Percentiles rank a stretch among this genome's conserved stretches.
These are phyloP conservation scores for Dasypogon diadema DNA, from an alignment of 2,888 invertebrate genomes.

Conservation along the genomic window DNA sequence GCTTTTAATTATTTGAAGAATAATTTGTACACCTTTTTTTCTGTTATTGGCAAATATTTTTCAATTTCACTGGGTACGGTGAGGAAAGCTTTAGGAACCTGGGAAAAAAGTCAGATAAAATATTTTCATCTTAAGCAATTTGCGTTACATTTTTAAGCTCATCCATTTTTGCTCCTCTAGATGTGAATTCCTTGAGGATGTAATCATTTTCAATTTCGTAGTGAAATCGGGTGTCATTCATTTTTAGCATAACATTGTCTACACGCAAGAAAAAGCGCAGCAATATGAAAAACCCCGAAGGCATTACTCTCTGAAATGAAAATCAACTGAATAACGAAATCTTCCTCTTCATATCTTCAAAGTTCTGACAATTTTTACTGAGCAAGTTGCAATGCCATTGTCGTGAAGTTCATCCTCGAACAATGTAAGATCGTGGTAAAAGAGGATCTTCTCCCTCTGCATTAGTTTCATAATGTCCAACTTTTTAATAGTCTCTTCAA, in stretches of 20 bases:
- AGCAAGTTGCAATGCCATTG: slow-evolving; percentile 91
- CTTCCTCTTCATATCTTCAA: background rate
- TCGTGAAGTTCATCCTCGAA: slow-evolving; percentile 99
- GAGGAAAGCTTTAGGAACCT: slow-evolving; percentile 74
- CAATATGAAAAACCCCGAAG: slow-evolving; percentile 89
- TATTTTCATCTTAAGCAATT: background rate
- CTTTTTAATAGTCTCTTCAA: slow-evolving; percentile 77
- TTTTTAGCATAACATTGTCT: slow-evolving; percentile 89
- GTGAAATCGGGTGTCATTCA: slow-evolving; percentile 90
- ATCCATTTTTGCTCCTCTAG: slow-evolving; percentile 79
- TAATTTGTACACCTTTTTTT: slow-evolving; percentile 68
- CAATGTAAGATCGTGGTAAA: slow-evolving; percentile 92
- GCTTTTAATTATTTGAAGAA: slow-evolving; percentile 61
- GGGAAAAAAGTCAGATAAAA: slow-evolving; percentile 58
- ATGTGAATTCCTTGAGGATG: slow-evolving; percentile 85
- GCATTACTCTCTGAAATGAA: slow-evolving; percentile 92
- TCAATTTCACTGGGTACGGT: slow-evolving; percentile 78
- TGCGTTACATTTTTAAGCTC: slow-evolving; percentile 74
- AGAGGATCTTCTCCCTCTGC: slow-evolving; percentile 89
- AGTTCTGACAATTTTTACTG: slow-evolving; percentile 91
- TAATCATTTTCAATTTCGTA: slow-evolving; percentile 82
- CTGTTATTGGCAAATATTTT: slow-evolving; percentile 74
- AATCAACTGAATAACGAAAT: slow-evolving; percentile 35
- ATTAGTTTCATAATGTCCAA: slow-evolving; percentile 91
- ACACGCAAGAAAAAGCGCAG: slow-evolving; percentile 93